These are phyloP conservation scores for Hemibagrus wyckioides DNA, from an alignment of 2,113 vertebrate species.

Conservation along the genomic window DNA sequence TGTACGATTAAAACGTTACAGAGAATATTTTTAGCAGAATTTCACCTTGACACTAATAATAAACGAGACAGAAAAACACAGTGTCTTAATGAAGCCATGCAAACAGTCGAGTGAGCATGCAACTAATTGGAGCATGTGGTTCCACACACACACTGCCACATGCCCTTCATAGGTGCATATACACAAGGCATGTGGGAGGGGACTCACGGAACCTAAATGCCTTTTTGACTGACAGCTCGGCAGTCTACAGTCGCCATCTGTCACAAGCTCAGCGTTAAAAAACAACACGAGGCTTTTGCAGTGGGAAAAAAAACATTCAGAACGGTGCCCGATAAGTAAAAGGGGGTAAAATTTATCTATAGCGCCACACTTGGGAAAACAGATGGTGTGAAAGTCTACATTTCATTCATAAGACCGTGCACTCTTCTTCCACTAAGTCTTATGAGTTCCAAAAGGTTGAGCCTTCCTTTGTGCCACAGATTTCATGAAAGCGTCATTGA, in stretches of 20 bases:
- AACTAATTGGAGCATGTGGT: conserved; percentile 29
- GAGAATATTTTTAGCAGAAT: background rate
- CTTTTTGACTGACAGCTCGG: conserved; percentile 58
- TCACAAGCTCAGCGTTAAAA: conserved; percentile 46
- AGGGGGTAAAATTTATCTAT: conserved; percentile 53
- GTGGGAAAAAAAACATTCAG: conserved; percentile 42
- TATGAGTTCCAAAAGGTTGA: conserved; percentile 45
- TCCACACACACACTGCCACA: conserved; percentile 21
- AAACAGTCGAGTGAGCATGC: background rate
- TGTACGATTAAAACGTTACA: background rate
- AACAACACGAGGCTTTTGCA: conserved; percentile 46
- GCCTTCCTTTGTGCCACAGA: conserved; percentile 58
- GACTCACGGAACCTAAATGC: conserved; percentile 20
- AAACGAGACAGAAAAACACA: background rate
- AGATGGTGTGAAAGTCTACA: conserved; percentile 61
- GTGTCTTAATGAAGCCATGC: background rate
- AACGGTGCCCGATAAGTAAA: conserved; percentile 37
- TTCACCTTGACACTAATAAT: background rate
- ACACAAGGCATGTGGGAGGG: conserved; percentile 37
- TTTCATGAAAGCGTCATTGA: conserved; percentile 59
- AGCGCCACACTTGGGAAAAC: conserved; percentile 49
- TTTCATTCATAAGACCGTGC: conserved; percentile 44
- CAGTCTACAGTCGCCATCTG: conserved; percentile 69
- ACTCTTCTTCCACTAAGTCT: conserved; percentile 30
- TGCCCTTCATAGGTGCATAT: conserved; percentile 29